These are phyloP conservation scores for Gisinianus flammeolus DNA, from an alignment of 2,888 invertebrate species.

Conservation along the genomic window DNA sequence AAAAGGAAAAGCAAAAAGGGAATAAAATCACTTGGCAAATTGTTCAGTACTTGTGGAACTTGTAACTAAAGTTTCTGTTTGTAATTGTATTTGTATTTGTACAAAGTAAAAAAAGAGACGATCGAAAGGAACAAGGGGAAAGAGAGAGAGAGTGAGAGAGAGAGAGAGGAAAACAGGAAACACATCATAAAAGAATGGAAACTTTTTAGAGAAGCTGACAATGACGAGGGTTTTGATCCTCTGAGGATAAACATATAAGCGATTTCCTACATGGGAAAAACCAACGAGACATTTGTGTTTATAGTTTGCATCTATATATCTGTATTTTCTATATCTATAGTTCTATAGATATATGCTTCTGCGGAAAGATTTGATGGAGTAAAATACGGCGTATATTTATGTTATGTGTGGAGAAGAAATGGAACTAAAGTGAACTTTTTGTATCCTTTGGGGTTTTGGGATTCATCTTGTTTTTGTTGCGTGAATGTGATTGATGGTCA, in stretches of 20 bases:
- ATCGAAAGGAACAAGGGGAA: not conserved
- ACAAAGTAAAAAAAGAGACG: no score
- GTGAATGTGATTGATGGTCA: constrained; percentile 16
- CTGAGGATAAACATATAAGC: not conserved
- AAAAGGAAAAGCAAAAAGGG: not conserved
- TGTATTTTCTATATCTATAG: not conserved
- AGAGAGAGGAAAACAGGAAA: not conserved
- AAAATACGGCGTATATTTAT: not conserved
- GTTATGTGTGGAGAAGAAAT: not conserved
- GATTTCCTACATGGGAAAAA: not conserved
- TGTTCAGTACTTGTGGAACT: not conserved
- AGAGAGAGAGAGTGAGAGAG: not conserved
- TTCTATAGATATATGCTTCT: not conserved
- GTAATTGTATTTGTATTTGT: no score
- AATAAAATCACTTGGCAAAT: not conserved
- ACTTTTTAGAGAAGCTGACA: not conserved
- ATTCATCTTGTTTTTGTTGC: constrained; percentile 9
- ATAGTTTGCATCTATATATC: not conserved
- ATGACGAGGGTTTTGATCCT: not conserved
- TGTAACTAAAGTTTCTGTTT: not conserved
- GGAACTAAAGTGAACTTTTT: constrained; percentile 5
- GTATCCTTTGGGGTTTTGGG: constrained; percentile 4
- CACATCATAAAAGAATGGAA: not conserved
- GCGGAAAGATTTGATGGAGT: not conserved
- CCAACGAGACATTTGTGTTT: not conserved